These are phyloP conservation scores for Itoplectis maculator DNA, from an alignment of 2,888 invertebrate species.

Conservation along the genomic window DNA sequence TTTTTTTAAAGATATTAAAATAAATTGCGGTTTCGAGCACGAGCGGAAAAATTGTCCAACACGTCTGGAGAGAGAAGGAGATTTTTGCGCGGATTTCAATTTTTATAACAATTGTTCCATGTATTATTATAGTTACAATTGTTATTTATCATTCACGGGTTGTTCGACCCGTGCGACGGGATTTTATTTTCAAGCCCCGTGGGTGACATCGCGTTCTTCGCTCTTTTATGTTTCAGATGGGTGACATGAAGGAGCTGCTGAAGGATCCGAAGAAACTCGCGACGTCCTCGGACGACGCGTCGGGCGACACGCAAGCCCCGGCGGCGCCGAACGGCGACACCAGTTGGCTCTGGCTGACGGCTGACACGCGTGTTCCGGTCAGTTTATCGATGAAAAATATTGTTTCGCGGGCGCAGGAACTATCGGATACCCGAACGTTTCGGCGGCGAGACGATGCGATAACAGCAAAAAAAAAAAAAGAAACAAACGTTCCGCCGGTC, in stretches of 20 bases:
- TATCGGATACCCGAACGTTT: no score
- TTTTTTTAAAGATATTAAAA: no score
- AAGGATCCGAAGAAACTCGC: conserved; percentile 86
- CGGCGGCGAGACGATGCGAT: not conserved
- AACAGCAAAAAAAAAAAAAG: no score
- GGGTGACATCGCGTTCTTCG: not conserved
- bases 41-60: no score
- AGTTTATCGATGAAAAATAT: conserved; percentile 77
- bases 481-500: not conserved
- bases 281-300: conserved; percentile 83
- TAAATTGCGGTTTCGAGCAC: no score
- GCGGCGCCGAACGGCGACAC: conserved; percentile 90
- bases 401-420: conserved; percentile 1
- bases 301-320: conserved; percentile 85
- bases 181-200: not conserved
- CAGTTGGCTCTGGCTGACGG: conserved; percentile 94
- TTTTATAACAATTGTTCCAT: no score
- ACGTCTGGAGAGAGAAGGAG: not conserved
- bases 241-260: conserved; percentile 83
- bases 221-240: conserved; percentile 74
- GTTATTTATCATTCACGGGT: not conserved
- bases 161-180: not conserved
- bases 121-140: not conserved
- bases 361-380: conserved; percentile 94
- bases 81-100: no score